Base-by-base conservation (phyloP, 2,797 vertebrate genomes). In the Calcarius lapponicus region DNA sequence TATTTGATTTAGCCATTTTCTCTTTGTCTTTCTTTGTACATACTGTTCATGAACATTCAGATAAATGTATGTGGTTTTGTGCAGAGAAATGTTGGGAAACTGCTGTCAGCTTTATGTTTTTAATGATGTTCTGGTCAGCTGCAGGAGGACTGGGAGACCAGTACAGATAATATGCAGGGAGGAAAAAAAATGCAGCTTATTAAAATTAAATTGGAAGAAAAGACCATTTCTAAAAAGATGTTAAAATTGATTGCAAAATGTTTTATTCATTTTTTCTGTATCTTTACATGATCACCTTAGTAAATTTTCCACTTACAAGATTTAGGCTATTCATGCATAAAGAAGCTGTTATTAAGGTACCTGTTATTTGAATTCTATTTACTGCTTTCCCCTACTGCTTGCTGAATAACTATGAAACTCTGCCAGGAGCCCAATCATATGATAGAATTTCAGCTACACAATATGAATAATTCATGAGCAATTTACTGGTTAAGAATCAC, bases 41-140 rank as follows among this genome's bases (percentile, higher is more conserved):
- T 95, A 94, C 90, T 94, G 86, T 95, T 97, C 94, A 91, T 95
- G 95, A 95, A 92, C 94, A 95, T 97, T 97, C 96, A 88, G 78
- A 81, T 70, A 96, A 88, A 94, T 87, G 50, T 96, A 86, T 79
- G 53, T 95, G 81, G 20, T 71, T 94, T 95, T 92, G 51, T 95
- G 84, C 71, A 90, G 78, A 96, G 42, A 72, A 92, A 80, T 60
- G 54, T 85, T 10, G 36, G 56, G 73, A 83, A 94, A 94, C 50
- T 95, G 61, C 79, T 94, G 43, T 94, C 80, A 94, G 85, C 60
- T 93, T 94, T 86, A 58, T 34, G 56, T 91, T 83, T 78, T 62
- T 64, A 74, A 67, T 78, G 36, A 75, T 32, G 45, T 86, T 92
- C 60, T 89, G 60, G 34, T 95, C 65, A 94, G 62, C 86, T 92